These are phyloP conservation scores for Halichondria panicea DNA, from an alignment of 37 sponge, comb jelly and placozoan species.

Conservation along the genomic window DNA sequence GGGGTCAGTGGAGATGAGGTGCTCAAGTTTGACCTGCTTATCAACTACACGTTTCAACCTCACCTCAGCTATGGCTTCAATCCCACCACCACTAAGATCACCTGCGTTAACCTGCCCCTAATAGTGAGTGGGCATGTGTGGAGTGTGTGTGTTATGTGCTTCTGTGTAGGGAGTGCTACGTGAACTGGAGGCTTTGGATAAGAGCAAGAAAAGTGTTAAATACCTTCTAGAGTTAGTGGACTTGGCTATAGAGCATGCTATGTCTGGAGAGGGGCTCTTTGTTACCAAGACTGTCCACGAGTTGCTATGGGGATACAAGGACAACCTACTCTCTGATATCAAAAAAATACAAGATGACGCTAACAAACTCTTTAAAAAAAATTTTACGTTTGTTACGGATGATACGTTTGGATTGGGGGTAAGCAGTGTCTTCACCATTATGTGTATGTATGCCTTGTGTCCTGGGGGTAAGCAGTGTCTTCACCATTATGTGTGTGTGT, in stretches of 20 bases:
- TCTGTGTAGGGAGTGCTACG: not conserved
- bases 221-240: no score
- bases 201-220: no score
- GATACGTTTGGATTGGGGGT: not conserved
- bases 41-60: slow-evolving; percentile 52
- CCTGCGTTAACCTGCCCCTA: slow-evolving; percentile 62
- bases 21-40: slow-evolving; percentile 42
- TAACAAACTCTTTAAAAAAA: not conserved
- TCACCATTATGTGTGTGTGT: not conserved
- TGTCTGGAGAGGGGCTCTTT: slow-evolving; percentile 26
- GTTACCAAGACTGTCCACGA: slow-evolving; percentile 41
- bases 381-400: not conserved
- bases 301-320: slow-evolving; percentile 77
- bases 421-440: not conserved
- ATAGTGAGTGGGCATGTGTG: slow-evolving; percentile 34
- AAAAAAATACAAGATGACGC: not conserved
- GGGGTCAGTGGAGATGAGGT: slow-evolving; percentile 62
- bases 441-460: not conserved
- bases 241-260: no score
- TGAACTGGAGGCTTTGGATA: slow-evolving; percentile 1
- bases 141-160: not conserved
- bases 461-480: not conserved
- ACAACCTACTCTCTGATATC: slow-evolving; percentile 39
- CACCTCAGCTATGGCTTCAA: slow-evolving; percentile 13
- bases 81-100: slow-evolving; percentile 34